Conservation (phyloP, 2,888 invertebrate species). For the Dorcus hopei region DNA sequence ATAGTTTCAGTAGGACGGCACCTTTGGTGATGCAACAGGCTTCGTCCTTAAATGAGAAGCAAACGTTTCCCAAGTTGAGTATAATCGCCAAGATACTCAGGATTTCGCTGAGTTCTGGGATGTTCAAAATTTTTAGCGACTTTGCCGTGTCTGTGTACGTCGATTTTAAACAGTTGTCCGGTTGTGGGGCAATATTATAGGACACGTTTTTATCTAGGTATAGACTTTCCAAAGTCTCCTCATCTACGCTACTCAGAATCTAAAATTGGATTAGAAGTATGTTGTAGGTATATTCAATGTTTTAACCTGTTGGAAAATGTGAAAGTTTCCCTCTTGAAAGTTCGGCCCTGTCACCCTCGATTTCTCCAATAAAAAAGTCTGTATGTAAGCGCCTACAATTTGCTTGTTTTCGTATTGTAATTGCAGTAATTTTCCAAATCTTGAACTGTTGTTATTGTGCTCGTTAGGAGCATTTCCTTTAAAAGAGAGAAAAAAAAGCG, state of each 20-base stretch:
- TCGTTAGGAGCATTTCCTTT: constrained; percentile 46
- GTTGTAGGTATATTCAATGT: neutral
- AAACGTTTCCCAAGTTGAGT: constrained; percentile 44
- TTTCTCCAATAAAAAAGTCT: constrained; percentile 48
- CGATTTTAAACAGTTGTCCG: constrained; percentile 15
- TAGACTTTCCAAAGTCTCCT: constrained; percentile 31
- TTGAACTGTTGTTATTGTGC: constrained; percentile 45
- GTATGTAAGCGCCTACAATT: constrained; percentile 43
- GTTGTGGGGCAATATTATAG: constrained; percentile 34
- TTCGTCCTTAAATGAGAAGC: constrained; percentile 32
- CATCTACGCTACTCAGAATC: constrained; percentile 37
- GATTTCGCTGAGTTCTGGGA: constrained; percentile 32
- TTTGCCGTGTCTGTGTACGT: constrained; percentile 36
- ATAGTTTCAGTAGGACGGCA: neutral
- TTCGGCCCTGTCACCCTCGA: constrained; percentile 44
- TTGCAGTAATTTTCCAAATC: constrained; percentile 47
- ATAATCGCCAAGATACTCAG: constrained; percentile 39
- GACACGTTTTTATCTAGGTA: constrained; percentile 27
- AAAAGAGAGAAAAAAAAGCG: constrained; percentile 35
- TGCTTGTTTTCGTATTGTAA: constrained; percentile 39
- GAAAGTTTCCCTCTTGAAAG: constrained; percentile 41
- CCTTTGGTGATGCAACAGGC: constrained; percentile 17
- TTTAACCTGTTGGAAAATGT: constrained; percentile 45
- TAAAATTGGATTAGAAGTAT: constrained; percentile 14
- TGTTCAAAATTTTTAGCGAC: constrained; percentile 37